Evolutionary conservation across 2,113 vertebrate species (phyloP).

Genomic region (Calidris pugnax): DNA sequence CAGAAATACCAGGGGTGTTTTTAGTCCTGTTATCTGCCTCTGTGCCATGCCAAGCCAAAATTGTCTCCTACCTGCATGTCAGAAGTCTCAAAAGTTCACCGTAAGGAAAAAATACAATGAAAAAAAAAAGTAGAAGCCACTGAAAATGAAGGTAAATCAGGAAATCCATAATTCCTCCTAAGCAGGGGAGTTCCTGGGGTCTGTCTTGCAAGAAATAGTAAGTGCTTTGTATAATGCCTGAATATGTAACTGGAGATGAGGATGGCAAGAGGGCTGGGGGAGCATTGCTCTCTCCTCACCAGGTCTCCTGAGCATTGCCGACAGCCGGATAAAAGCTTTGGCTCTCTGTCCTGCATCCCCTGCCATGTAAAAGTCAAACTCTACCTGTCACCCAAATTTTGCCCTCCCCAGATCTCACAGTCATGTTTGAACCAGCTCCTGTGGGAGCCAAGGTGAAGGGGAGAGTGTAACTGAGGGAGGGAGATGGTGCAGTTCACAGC

Average conservation of each 20-base stretch:
- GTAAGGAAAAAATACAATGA: not conserved
- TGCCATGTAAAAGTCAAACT: not conserved
- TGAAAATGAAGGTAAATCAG: not conserved
- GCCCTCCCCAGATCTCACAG: not conserved
- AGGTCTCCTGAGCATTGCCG: not conserved
- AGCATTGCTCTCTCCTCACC: not conserved
- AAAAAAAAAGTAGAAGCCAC: not conserved
- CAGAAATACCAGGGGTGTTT: not conserved
- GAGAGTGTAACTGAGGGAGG: fast-evolving
- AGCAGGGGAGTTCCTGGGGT: not conserved
- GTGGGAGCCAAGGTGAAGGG: not conserved
- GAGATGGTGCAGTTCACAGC: not conserved
- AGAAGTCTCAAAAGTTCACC: not conserved
- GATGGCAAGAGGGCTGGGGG: not conserved
- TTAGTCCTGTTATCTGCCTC: not conserved
- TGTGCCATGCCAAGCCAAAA: not conserved
- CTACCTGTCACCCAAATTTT: not conserved
- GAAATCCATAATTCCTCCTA: not conserved
- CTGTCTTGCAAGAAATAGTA: not conserved
- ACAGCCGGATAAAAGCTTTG: not conserved
- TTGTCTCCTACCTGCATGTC: not conserved
- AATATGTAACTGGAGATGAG: not conserved
- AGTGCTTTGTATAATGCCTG: not conserved
- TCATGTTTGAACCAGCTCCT: not conserved
- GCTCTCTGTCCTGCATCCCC: not conserved